Evolutionary conservation across 1,140 invertebrate species (phyloP).

Genomic region (Holotrichia oblita): DNA sequence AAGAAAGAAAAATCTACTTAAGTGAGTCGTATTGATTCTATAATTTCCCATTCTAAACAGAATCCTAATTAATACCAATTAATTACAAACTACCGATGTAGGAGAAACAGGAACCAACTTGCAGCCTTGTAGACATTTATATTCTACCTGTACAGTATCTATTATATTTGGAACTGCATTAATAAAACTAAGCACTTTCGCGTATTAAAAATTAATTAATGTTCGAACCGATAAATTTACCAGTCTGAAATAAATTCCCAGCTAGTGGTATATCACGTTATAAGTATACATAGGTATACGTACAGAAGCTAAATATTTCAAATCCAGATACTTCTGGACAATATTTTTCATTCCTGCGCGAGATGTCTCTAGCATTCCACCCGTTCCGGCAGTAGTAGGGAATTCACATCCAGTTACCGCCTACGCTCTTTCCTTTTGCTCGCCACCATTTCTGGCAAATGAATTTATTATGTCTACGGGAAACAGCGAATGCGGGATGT

Average conservation of each 20-base stretch:
- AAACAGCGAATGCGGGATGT: background rate
- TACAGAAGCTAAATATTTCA: slow-evolving; percentile 4
- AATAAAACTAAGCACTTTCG: background rate
- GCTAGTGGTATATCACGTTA: too few species aligned
- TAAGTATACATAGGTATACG: background rate
- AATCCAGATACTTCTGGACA: slow-evolving; percentile 1
- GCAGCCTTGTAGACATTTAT: too few species aligned
- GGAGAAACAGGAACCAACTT: too few species aligned
- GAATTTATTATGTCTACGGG: background rate
- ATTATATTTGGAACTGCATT: background rate
- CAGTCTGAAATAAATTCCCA: background rate
- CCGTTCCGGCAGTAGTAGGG: background rate
- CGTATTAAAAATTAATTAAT: slow-evolving; percentile 18
- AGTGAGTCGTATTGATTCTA: too few species aligned
- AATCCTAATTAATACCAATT: too few species aligned
- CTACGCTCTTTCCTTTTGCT: background rate
- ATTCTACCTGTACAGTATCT: too few species aligned
- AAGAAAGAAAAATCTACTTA: too few species aligned
- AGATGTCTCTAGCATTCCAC: slow-evolving; percentile 4
- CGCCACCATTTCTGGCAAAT: background rate
- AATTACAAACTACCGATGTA: too few species aligned
- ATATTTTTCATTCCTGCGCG: slow-evolving; percentile 16
- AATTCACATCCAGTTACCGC: background rate
- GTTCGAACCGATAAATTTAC: background rate
- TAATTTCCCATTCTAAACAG: too few species aligned